These are phyloP conservation scores for Engraulis encrasicolus DNA, from an alignment of 2,113 vertebrate genomes.

Conservation along the genomic window DNA sequence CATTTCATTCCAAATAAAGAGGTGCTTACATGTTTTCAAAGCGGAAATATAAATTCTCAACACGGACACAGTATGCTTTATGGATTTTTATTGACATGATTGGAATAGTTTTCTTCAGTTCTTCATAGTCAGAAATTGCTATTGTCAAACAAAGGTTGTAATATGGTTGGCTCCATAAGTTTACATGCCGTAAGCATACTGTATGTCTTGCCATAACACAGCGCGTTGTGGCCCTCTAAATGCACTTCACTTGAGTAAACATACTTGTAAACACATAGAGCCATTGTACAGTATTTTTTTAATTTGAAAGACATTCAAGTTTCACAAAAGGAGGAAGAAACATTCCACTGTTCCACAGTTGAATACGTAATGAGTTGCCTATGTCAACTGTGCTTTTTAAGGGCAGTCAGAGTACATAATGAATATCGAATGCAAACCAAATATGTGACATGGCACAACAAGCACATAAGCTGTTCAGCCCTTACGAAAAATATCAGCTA, in stretches of 20 bases:
- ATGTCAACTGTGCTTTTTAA: conserved; percentile 12
- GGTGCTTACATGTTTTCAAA: too few relatives aligned
- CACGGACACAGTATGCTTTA: background rate
- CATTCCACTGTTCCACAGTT: background rate
- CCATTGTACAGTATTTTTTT: conserved; percentile 19
- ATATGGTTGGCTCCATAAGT: background rate
- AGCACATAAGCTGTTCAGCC: background rate
- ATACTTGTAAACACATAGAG: conserved; percentile 13
- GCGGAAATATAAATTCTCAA: background rate
- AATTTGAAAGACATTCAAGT: conserved; percentile 13
- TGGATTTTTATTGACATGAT: background rate
- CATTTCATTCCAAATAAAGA: background rate
- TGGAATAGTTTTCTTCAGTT: background rate
- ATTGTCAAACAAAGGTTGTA: background rate
- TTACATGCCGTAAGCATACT: background rate
- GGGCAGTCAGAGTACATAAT: background rate
- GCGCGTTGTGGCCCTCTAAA: background rate
- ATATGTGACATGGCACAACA: conserved; percentile 9
- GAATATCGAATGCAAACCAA: background rate
- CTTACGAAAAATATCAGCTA: background rate
- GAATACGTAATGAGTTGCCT: conserved; percentile 5
- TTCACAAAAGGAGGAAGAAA: background rate
- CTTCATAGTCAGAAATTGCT: background rate
- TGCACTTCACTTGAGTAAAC: conserved; percentile 8
- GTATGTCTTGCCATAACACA: background rate